Evolutionary conservation across 2,113 vertebrate species (phyloP).

Genomic region (Stegostoma tigrinum): DNA sequence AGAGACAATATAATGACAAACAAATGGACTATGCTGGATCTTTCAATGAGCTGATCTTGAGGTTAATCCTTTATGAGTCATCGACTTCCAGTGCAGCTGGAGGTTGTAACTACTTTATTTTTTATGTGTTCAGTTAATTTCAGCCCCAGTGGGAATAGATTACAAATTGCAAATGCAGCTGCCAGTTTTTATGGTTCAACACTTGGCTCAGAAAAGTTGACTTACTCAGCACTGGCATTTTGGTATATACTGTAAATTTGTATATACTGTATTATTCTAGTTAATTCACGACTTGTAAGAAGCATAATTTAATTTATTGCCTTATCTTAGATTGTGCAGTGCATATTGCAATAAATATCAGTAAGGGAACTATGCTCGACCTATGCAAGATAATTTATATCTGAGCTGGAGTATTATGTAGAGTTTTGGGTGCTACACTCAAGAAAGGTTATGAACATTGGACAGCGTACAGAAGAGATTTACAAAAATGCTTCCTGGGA

Average conservation of each 20-base stretch:
- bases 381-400: too few species aligned
- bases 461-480: too few species aligned
- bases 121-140: background rate
- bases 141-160: background rate
- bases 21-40: background rate
- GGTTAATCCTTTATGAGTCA: slow-evolving; percentile 17
- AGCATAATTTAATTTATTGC: background rate
- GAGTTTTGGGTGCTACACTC: too few species aligned
- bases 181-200: background rate
- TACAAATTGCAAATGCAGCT: slow-evolving; percentile 24
- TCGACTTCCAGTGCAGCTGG: background rate
- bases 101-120: background rate
- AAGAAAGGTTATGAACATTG: too few species aligned
- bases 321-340: background rate
- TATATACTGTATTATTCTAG: background rate
- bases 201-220: background rate
- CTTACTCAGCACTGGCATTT: background rate
- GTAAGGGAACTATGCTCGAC: too few species aligned
- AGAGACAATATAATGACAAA: background rate
- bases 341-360: background rate
- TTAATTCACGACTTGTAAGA: background rate
- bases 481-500: too few species aligned
- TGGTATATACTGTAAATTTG: background rate
- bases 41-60: background rate
- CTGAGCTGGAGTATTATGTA: too few species aligned